Percentiles rank a stretch among this genome's conserved stretches.
phyloP scores from a whole-genome alignment of 2,113 vertebrate species.

The Anhinga anhinga region DNA sequence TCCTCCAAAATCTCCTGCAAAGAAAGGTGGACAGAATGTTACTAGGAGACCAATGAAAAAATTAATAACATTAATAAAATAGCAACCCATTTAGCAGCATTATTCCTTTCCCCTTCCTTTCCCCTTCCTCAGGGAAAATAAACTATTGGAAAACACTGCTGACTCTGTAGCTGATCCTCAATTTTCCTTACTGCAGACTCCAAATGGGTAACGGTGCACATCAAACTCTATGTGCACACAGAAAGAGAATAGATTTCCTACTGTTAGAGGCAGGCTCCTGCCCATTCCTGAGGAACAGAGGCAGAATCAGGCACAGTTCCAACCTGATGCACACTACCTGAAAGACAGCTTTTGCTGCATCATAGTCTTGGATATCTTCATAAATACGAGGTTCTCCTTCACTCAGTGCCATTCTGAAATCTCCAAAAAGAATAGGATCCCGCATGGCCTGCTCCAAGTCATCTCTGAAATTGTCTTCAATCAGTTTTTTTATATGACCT shows the following conservation, averaged over 20 bases:
- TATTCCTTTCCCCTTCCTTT: neutral
- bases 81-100: neutral
- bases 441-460: slow-evolving; percentile 80
- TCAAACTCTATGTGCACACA: neutral
- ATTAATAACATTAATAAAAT: neutral
- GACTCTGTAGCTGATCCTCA: neutral
- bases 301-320: neutral
- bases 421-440: slow-evolving; percentile 93
- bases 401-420: slow-evolving; percentile 86
- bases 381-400: slow-evolving; percentile 87
- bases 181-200: neutral
- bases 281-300: neutral
- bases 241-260: neutral
- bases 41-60: neutral
- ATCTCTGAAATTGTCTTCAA: slow-evolving; percentile 78
- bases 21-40: neutral
- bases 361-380: slow-evolving; percentile 93
- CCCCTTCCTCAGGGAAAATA: neutral
- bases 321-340: slow-evolving; percentile 74
- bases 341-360: slow-evolving; percentile 88
- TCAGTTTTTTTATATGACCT: slow-evolving; percentile 77
- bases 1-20: slow-evolving; percentile 92
- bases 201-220: neutral
- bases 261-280: neutral
- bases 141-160: neutral